phyloP scores from a whole-genome alignment of 1,140 invertebrate species.

The Apis laboriosa region DNA sequence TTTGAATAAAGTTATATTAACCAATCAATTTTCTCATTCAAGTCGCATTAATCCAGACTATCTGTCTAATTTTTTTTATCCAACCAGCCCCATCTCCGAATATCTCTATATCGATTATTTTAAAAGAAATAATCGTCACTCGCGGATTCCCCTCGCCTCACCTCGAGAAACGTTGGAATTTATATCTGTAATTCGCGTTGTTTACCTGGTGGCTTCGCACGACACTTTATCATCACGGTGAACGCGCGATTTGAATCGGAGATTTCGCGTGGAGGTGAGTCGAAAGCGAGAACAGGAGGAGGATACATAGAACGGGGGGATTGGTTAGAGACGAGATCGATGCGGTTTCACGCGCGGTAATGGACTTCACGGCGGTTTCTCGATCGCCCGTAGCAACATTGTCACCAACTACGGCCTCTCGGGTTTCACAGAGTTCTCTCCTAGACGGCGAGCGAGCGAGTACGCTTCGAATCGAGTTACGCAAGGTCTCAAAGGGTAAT shows the following conservation, averaged over 20 bases:
- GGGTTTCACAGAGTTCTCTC: constrained; percentile 7
- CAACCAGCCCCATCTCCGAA: not conserved
- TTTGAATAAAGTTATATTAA: no score
- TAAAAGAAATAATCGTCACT: no score
- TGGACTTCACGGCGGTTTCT: constrained; percentile 1
- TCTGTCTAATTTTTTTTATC: no score
- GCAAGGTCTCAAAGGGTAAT: constrained; percentile 46
- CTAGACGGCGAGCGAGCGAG: not conserved
- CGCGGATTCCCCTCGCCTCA: not conserved
- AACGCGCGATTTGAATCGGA: constrained; percentile 25
- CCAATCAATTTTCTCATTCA: no score
- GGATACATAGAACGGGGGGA: not conserved
- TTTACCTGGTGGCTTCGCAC: constrained; percentile 6
- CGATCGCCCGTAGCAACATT: not conserved
- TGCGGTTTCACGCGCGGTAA: not conserved
- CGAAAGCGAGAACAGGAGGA: not conserved
- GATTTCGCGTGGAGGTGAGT: not conserved
- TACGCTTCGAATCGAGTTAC: constrained; percentile 38
- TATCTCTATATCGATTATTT: no score
- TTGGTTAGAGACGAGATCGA: not conserved
- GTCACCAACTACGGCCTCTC: constrained; percentile 1
- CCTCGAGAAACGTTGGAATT: not conserved
- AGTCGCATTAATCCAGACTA: no score
- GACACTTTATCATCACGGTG: constrained; percentile 3
- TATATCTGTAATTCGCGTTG: constrained; percentile 25